Conservation (phyloP, 2,113 vertebrate genomes). For the Megaleporinus macrocephalus region DNA sequence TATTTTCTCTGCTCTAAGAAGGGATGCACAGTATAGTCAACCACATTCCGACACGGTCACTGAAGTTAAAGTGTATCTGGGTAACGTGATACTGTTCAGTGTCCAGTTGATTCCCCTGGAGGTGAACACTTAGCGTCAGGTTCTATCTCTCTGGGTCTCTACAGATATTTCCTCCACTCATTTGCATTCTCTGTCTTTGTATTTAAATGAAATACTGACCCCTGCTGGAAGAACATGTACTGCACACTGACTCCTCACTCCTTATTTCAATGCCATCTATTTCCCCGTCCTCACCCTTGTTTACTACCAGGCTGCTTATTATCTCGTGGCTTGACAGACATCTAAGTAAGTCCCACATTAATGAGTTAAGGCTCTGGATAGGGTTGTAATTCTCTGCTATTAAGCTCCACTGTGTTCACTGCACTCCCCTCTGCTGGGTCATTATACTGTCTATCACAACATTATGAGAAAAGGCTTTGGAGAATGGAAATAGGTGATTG, state of each 20-base stretch:
- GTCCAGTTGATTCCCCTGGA: neutral
- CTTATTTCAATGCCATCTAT: neutral
- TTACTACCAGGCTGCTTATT: neutral
- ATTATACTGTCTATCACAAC: neutral
- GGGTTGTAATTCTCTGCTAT: conserved; percentile 15
- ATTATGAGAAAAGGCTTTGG: neutral
- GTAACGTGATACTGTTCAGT: conserved; percentile 15
- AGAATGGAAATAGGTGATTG: neutral
- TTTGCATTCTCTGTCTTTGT: neutral
- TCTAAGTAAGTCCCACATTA: neutral
- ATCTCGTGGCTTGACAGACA: neutral
- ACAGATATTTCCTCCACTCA: neutral
- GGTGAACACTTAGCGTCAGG: neutral
- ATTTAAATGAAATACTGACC: conserved; percentile 34
- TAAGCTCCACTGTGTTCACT: conserved; percentile 2
- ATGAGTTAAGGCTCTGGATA: neutral
- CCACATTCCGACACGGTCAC: neutral
- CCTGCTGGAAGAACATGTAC: conserved; percentile 36
- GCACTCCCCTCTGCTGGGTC: neutral
- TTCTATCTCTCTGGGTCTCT: neutral
- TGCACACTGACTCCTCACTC: neutral
- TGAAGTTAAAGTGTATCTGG: neutral
- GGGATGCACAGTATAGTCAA: neutral
- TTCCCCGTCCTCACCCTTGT: neutral
- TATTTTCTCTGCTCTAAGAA: neutral